These are phyloP conservation scores for Cariama cristata DNA, from an alignment of 2,113 vertebrate genomes.

Conservation along the genomic window DNA sequence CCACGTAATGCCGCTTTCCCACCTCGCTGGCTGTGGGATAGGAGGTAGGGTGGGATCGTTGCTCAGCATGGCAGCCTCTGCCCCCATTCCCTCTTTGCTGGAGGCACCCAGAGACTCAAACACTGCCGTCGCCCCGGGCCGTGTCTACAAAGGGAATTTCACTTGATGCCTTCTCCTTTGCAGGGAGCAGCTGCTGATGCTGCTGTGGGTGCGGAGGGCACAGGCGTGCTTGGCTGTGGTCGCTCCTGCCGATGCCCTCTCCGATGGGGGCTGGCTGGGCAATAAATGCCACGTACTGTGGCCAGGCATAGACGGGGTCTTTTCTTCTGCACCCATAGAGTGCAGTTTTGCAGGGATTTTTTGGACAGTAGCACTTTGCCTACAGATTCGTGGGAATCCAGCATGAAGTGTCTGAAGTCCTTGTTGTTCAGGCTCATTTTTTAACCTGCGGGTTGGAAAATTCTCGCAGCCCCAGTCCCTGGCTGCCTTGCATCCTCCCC, in stretches of 20 bases:
- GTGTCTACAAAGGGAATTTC: neutral
- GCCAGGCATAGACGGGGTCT: neutral
- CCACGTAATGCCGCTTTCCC: neutral
- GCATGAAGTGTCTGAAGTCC: neutral
- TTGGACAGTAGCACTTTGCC: neutral
- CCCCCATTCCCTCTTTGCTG: neutral
- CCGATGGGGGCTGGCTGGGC: neutral
- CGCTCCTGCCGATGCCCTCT: neutral
- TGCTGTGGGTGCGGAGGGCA: neutral
- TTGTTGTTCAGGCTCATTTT: neutral
- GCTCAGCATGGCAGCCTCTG: neutral
- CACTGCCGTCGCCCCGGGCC: fast-evolving
- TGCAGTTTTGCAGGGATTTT: neutral
- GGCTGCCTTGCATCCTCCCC: neutral
- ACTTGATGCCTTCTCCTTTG: neutral
- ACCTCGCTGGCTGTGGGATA: neutral
- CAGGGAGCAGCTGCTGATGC: neutral
- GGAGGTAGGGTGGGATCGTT: neutral
- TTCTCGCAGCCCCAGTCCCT: neutral
- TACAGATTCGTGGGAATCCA: neutral
- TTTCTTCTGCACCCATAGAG: neutral
- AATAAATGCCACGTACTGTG: neutral
- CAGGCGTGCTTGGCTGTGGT: neutral
- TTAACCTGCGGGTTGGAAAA: neutral
- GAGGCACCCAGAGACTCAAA: neutral